Base-by-base conservation (phyloP, 2,797 vertebrate species). In the Lithobates sylvaticus region DNA sequence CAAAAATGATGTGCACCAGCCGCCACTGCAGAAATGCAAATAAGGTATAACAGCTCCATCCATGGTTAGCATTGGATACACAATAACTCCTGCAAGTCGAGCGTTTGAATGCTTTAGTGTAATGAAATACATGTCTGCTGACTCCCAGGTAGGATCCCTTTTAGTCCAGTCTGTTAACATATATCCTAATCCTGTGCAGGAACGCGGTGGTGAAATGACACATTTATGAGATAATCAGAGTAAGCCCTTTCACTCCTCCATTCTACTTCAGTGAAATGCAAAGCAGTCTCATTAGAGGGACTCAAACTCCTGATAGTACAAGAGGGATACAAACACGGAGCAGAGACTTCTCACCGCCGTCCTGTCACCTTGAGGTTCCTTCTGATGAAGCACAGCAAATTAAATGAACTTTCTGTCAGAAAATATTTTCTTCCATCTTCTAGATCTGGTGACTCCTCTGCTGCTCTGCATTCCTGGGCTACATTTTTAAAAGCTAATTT, bases 351-450 rank as follows among this genome's bases (percentile, higher is more conserved):
- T 58, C 61, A 50, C 76, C 50, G n/a, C 67, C 23, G 32, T 69
- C 78, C 78, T 74, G 84, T 75, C 84, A 79, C 70, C 84, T 81
- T 85, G 78, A 85, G 77, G 65, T 47, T 64, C 58, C 71, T 47
- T 69, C 74, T 68, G 78, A 85, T 75, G 77, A 69, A 81, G 75
- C 44, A 2, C 50, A 74, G 61, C 29, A 85, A 85, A 82, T 82
- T 73, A 82, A 82, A 82, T 82, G 80, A 73, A 82, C 70, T 82
- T 65, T 82, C 54, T 82, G 70, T 82, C 80, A 82, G 72, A 61
- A 65, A 26, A 36, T 39, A 42, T 42, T 34, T 61, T 82, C 34
- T 74, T 82, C 54, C 36, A 29, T 64, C 69, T 61, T 23, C 80
- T n/a, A 6, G 39, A 15, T 39, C 69, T 42, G 34, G 71, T 44